Conservation (phyloP, 2,797 vertebrate species). For the Oreortyx pictus region DNA sequence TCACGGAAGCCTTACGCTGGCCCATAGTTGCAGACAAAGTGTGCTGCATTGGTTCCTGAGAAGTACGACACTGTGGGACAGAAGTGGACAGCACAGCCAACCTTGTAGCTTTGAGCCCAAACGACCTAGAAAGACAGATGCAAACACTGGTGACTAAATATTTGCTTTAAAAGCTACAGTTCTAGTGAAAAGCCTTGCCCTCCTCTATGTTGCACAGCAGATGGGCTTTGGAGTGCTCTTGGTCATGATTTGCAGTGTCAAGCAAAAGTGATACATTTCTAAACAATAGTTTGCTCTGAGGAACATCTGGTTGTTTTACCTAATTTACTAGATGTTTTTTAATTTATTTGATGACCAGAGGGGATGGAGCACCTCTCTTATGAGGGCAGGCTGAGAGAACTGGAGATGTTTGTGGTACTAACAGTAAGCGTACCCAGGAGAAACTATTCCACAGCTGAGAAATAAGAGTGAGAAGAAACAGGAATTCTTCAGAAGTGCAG, state of each 20-base stretch:
- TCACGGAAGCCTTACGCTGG: conserved; percentile 77
- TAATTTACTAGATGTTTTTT: background rate
- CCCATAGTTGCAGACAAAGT: conserved; percentile 89
- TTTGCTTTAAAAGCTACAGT: background rate
- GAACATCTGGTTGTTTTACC: background rate
- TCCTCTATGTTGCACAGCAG: background rate
- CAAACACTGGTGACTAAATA: background rate
- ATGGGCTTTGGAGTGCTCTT: background rate
- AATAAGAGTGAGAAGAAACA: no score
- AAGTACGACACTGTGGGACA: conserved; percentile 62
- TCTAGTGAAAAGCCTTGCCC: background rate
- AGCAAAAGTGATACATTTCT: background rate
- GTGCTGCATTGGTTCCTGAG: background rate
- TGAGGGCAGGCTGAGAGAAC: no score
- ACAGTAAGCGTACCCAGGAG: no score
- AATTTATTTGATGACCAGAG: background rate
- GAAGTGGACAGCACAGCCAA: conserved; percentile 86
- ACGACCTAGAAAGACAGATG: conserved; percentile 81
- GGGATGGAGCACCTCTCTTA: no score
- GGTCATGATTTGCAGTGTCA: background rate
- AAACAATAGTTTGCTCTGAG: background rate
- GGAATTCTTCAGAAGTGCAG: no score
- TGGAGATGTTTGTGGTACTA: no score
- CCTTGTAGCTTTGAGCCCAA: conserved; percentile 86
- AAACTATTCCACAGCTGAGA: no score